phyloP scores from a whole-genome alignment of 1,140 invertebrate genomes.

The Heliconius hewitsoni region DNA sequence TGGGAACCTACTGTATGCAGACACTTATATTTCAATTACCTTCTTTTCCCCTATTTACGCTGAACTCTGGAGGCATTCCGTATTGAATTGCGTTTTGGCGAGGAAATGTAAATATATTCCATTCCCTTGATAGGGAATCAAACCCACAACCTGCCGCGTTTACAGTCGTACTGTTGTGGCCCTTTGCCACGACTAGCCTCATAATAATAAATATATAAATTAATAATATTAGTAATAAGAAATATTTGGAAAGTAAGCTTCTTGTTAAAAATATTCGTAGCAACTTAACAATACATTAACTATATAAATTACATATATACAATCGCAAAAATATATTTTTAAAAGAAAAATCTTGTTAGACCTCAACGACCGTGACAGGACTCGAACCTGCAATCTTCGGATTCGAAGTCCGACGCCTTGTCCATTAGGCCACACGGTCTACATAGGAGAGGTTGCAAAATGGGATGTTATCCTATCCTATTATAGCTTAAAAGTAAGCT shows the following conservation, averaged over 20 bases:
- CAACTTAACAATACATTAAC: too few relatives aligned
- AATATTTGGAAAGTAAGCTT: too few relatives aligned
- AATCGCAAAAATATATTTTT: background rate
- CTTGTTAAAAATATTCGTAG: too few relatives aligned
- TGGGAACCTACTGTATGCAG: background rate
- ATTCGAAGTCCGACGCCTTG: slow-evolving; percentile 11
- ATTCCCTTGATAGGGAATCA: background rate
- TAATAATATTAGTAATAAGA: too few relatives aligned
- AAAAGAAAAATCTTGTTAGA: background rate
- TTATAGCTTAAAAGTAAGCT: too few relatives aligned
- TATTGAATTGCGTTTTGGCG: background rate
- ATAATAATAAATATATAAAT: too few relatives aligned
- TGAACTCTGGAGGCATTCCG: background rate
- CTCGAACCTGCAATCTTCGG: slow-evolving; percentile 14
- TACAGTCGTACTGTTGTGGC: too few relatives aligned
- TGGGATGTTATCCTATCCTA: too few relatives aligned
- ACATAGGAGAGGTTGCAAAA: background rate
- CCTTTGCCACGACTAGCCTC: too few relatives aligned
- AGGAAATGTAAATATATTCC: too few relatives aligned
- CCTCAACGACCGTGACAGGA: background rate
- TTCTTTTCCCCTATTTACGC: too few relatives aligned
- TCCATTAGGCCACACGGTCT: slow-evolving; percentile 12
- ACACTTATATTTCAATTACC: background rate
- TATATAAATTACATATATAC: background rate
- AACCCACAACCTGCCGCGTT: too few relatives aligned